Percentiles rank a stretch among this genome's conserved stretches.
Evolutionary conservation across 2,888 invertebrate genomes (phyloP).

Genomic region (Drosophila anomelani): DNA sequence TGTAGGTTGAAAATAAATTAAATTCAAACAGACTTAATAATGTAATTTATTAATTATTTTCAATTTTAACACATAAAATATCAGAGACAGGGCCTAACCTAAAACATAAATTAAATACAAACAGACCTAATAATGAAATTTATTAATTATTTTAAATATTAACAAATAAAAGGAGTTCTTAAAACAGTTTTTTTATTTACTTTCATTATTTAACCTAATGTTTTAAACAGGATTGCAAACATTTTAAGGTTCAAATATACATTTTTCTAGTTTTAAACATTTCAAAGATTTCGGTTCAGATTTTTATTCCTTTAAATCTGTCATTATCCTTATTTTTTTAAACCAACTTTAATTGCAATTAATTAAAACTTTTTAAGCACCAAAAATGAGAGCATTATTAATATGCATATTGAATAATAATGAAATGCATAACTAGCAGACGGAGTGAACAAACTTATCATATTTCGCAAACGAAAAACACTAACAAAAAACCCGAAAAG

Average conservation of each 20-base stretch:
- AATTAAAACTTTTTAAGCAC: slow-evolving; percentile 18
- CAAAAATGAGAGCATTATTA: background rate
- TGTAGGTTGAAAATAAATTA: no score
- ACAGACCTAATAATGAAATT: no score
- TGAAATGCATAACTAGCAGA: slow-evolving; percentile 14
- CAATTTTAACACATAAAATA: no score
- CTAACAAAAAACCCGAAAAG: slow-evolving; percentile 28
- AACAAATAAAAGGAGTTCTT: background rate
- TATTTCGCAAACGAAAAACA: slow-evolving; percentile 49
- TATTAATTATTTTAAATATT: background rate
- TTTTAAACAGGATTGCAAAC: no score
- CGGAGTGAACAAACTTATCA: slow-evolving; percentile 48
- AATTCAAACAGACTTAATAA: no score
- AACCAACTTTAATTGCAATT: background rate
- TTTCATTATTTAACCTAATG: no score
- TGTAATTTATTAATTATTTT: no score
- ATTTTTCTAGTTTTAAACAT: background rate
- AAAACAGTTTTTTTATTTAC: no score
- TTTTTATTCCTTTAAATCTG: no score
- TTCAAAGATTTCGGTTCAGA: background rate
- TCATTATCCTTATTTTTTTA: background rate
- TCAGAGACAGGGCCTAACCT: no score
- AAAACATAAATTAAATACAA: no score
- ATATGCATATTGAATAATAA: slow-evolving; percentile 4
- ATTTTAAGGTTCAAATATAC: background rate